phyloP scores from a whole-genome alignment of 2,888 invertebrate genomes.

The Linnaemya tessellans region DNA sequence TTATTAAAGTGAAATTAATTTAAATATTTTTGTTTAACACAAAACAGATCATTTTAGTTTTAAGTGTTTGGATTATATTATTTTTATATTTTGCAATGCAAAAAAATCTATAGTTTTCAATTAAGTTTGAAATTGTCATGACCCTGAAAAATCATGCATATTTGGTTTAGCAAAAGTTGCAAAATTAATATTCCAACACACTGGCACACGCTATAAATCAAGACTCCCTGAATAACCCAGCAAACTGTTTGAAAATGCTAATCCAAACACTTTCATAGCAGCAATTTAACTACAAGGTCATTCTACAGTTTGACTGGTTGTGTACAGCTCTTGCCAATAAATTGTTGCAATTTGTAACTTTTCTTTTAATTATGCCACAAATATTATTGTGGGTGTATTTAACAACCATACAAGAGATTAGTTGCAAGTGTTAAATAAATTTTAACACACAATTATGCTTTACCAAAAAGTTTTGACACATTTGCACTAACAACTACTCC shows the following conservation, averaged over 20 bases:
- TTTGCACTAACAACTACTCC: slow-evolving; percentile 25
- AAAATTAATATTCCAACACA: slow-evolving; percentile 32
- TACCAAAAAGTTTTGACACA: slow-evolving; percentile 67
- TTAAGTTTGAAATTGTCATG: slow-evolving; percentile 52
- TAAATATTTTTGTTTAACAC: slow-evolving; percentile 46
- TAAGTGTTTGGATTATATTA: slow-evolving; percentile 38
- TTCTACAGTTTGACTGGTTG: slow-evolving; percentile 11
- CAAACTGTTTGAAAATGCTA: not conserved
- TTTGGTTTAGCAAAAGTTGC: slow-evolving; percentile 3
- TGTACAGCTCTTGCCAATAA: slow-evolving; percentile 9
- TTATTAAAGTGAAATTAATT: slow-evolving; percentile 34
- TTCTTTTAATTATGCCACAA: slow-evolving; percentile 6
- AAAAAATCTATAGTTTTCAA: slow-evolving; percentile 56
- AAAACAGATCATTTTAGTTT: slow-evolving; percentile 57
- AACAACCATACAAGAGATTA: slow-evolving; percentile 60
- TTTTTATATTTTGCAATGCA: not conserved
- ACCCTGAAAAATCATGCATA: slow-evolving; percentile 61
- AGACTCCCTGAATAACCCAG: slow-evolving; percentile 13
- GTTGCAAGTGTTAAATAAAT: slow-evolving; percentile 70
- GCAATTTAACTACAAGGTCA: not conserved
- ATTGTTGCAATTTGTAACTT: slow-evolving; percentile 4
- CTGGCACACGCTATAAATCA: not conserved
- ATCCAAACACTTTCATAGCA: not conserved
- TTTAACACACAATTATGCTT: slow-evolving; percentile 63
- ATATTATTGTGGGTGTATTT: slow-evolving; percentile 52